Conservation (phyloP, 2,113 vertebrate species). For the Podarcis muralis region DNA sequence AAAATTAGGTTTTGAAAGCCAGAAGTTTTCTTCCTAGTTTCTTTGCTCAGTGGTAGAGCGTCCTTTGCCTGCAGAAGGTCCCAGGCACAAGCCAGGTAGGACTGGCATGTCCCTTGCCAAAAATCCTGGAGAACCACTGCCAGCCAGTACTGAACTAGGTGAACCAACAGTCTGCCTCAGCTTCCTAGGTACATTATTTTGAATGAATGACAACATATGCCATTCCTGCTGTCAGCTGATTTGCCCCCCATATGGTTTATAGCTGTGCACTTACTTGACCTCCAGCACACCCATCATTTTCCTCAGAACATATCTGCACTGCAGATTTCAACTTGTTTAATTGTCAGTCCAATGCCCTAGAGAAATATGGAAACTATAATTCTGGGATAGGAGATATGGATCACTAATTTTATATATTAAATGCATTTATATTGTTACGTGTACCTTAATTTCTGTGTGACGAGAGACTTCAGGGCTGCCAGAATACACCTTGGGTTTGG, state of each 20-base stretch:
- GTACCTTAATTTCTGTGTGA: too few relatives aligned
- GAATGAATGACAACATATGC: background rate
- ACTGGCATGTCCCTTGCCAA: too few relatives aligned
- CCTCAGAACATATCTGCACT: background rate
- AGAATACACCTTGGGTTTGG: too few relatives aligned
- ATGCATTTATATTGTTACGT: too few relatives aligned
- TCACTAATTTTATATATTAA: background rate
- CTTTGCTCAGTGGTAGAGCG: background rate
- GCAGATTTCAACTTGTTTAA: background rate
- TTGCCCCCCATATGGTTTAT: conserved; percentile 6
- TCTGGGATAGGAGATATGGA: background rate
- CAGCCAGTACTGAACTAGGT: too few relatives aligned
- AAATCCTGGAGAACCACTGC: too few relatives aligned
- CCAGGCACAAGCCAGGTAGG: too few relatives aligned
- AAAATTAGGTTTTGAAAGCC: background rate
- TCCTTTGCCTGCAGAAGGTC: too few relatives aligned
- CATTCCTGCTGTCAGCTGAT: background rate
- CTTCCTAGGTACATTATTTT: background rate
- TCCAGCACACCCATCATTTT: background rate
- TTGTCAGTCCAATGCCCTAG: background rate
- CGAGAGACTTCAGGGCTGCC: too few relatives aligned
- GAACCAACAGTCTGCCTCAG: too few relatives aligned
- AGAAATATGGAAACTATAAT: background rate
- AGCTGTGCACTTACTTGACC: background rate
- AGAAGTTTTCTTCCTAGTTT: background rate